Evolutionary conservation across 2,113 vertebrate genomes (phyloP).

Genomic region (Podocnemis expansa): DNA sequence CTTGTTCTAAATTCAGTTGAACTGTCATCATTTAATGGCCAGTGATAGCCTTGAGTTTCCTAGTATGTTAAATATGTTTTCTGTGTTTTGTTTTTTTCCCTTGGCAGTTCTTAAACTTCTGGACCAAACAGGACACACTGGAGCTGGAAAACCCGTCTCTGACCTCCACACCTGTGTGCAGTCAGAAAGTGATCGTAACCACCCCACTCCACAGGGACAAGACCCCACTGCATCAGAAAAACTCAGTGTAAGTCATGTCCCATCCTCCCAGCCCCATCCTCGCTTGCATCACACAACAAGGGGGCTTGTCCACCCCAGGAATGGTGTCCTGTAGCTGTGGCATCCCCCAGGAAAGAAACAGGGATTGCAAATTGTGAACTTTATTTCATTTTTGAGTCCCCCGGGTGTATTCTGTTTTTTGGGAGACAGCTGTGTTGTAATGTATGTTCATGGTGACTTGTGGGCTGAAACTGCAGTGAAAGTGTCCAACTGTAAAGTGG

Average conservation of each 20-base stretch:
- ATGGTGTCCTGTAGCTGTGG: neutral
- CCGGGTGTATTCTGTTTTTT: neutral
- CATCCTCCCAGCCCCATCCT: fast-evolving
- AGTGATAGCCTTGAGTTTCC: neutral
- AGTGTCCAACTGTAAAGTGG: neutral
- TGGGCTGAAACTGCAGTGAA: neutral
- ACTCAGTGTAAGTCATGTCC: conserved; percentile 81
- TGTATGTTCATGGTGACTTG: neutral
- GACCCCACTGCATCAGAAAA: conserved; percentile 93
- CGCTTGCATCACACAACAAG: neutral
- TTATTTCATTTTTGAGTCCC: neutral
- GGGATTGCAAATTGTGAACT: neutral
- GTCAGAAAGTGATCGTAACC: conserved; percentile 93
- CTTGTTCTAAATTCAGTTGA: neutral
- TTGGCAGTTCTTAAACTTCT: conserved; percentile 94
- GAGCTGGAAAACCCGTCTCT: conserved; percentile 95
- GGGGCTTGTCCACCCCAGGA: neutral
- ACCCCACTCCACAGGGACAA: conserved; percentile 96
- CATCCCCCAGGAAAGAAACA: neutral
- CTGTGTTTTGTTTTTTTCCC: neutral
- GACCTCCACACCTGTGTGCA: conserved; percentile 96
- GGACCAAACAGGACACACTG: conserved; percentile 93
- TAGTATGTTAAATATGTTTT: neutral
- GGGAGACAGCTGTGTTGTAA: neutral
- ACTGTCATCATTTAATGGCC: neutral